Percentiles rank a stretch among this genome's conserved stretches.
Conservation (phyloP, 2,797 vertebrate genomes). For the Mycteria americana region DNA sequence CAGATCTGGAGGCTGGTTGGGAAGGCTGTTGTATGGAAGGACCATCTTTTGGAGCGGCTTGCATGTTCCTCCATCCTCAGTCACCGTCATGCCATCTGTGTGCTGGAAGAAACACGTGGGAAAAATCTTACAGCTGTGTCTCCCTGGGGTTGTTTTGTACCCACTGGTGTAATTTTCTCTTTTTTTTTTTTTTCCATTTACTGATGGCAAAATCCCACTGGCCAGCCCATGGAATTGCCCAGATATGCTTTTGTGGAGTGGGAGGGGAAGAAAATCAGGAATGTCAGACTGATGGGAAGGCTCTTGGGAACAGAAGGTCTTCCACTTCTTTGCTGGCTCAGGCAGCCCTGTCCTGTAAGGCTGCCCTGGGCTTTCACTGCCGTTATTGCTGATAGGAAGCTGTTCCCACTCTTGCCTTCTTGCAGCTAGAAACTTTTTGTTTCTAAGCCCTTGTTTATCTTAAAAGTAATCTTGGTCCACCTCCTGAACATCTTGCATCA, state of each 20-base stretch:
- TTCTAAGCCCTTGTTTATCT: background rate
- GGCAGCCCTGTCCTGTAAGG: background rate
- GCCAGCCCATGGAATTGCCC: background rate
- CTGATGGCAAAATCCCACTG: background rate
- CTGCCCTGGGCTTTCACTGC: background rate
- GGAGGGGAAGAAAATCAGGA: conserved; percentile 55
- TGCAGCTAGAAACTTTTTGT: background rate
- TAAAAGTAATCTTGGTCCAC: background rate
- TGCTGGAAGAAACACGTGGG: background rate
- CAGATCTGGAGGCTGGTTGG: background rate
- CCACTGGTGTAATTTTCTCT: background rate
- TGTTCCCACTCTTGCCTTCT: background rate
- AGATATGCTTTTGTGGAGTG: background rate
- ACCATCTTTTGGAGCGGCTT: background rate
- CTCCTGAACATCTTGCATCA: background rate
- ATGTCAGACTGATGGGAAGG: conserved; percentile 8
- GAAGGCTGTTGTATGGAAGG: background rate
- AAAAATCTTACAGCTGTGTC: background rate
- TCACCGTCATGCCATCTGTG: background rate
- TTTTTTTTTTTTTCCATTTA: background rate
- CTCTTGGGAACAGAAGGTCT: conserved; percentile 19
- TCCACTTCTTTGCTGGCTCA: background rate
- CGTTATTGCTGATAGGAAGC: background rate
- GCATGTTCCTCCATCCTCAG: background rate
- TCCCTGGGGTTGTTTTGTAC: background rate